phyloP scores from a whole-genome alignment of 2,797 vertebrate genomes.

The Petrocephalus schoutedeni region DNA sequence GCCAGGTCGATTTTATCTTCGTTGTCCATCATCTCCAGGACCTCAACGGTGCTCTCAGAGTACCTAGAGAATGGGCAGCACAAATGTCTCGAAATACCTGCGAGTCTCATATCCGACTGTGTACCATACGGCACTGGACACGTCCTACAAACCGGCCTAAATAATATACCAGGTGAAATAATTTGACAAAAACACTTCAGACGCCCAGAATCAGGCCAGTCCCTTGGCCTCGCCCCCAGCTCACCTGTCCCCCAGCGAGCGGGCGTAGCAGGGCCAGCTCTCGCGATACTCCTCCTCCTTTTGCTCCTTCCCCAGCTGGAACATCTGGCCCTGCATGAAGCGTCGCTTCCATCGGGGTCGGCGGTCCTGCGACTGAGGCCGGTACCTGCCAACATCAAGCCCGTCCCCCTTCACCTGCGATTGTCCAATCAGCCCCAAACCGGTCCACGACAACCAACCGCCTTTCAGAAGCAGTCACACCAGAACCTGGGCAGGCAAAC shows the following conservation, averaged over 20 bases:
- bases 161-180: background rate
- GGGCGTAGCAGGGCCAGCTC: conserved; percentile 76
- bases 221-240: background rate
- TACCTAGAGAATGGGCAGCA: conserved; percentile 61
- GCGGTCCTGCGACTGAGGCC: conserved; percentile 66
- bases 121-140: background rate
- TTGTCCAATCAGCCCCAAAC: background rate
- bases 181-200: background rate
- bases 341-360: conserved; percentile 70
- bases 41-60: conserved; percentile 73
- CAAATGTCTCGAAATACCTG: background rate
- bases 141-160: background rate
- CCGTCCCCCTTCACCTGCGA: background rate
- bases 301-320: conserved; percentile 78
- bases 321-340: conserved; percentile 79
- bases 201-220: background rate
- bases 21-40: conserved; percentile 74
- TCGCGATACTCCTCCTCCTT: conserved; percentile 84
- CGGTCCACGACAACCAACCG: background rate
- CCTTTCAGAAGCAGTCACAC: background rate
- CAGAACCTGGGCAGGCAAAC: background rate
- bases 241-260: conserved; percentile 70
- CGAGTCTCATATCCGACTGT: background rate
- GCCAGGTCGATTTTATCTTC: conserved; percentile 92
- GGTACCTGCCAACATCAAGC: conserved; percentile 62